Evolutionary conservation across 2,888 invertebrate species (phyloP).

Genomic region (Drosophila vallismaia): DNA sequence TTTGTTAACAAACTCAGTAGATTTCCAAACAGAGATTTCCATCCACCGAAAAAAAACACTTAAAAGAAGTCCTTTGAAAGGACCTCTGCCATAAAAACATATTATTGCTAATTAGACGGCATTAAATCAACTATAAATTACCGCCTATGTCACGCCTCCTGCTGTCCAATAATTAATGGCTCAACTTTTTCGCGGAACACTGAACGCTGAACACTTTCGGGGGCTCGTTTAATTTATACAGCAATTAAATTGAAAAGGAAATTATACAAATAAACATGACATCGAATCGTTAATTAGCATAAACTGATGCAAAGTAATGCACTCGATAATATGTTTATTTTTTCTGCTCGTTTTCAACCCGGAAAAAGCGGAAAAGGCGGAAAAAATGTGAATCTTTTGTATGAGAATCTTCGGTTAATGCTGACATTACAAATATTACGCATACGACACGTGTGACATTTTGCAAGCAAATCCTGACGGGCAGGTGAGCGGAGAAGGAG

Average conservation of each 20-base stretch:
- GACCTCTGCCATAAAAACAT: neutral
- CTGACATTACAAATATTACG: conserved; percentile 40
- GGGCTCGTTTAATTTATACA: neutral
- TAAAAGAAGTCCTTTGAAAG: neutral
- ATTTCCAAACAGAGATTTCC: neutral
- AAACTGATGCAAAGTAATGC: conserved; percentile 16
- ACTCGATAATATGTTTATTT: neutral
- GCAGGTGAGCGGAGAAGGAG: neutral
- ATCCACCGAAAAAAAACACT: neutral
- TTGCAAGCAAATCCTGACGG: neutral
- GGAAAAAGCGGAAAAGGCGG: neutral
- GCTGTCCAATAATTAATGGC: conserved; percentile 12
- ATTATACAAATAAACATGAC: conserved; percentile 3
- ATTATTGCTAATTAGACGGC: conserved; percentile 30
- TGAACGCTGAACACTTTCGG: neutral
- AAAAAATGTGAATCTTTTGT: too few species aligned
- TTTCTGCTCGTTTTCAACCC: neutral
- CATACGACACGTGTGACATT: conserved; percentile 52
- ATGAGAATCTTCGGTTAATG: conserved; percentile 3
- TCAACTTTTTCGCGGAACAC: neutral
- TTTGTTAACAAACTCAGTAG: too few species aligned
- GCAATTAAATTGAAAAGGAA: neutral
- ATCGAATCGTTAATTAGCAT: conserved; percentile 29
- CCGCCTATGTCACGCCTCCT: neutral
- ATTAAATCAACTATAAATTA: conserved; percentile 37